Evolutionary conservation across 2,797 vertebrate species (phyloP).

Genomic region (Sciurus carolinensis): DNA sequence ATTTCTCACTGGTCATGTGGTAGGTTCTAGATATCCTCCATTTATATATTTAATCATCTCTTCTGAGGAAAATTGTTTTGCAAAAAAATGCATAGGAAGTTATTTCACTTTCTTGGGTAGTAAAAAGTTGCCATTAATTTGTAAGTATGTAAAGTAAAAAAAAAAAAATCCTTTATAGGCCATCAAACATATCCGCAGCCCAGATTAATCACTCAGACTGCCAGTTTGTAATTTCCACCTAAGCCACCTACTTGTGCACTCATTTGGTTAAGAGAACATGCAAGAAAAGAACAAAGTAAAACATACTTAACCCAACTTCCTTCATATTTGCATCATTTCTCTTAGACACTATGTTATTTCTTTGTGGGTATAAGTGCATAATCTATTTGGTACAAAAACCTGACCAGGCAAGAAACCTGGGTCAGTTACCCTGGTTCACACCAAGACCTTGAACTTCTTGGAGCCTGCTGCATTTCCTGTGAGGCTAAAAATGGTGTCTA

Average conservation of each 20-base stretch:
- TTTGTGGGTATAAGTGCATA: not conserved
- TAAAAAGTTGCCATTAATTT: not conserved
- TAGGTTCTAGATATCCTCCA: not conserved
- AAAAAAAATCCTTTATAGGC: not conserved
- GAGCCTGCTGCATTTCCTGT: slow-evolving; percentile 64
- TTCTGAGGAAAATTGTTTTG: not conserved
- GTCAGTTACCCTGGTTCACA: slow-evolving; percentile 55
- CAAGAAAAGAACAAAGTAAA: slow-evolving; percentile 58
- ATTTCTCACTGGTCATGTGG: not conserved
- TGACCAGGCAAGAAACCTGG: slow-evolving; percentile 34
- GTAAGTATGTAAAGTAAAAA: not conserved
- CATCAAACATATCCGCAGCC: slow-evolving; percentile 42
- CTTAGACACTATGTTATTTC: slow-evolving; percentile 28
- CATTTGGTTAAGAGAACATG: slow-evolving; percentile 48
- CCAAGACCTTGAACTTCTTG: slow-evolving; percentile 41
- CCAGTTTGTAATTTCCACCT: not conserved
- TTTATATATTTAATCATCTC: not conserved
- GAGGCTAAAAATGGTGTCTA: slow-evolving; percentile 60
- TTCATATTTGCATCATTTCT: slow-evolving; percentile 52
- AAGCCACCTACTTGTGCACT: slow-evolving; percentile 8
- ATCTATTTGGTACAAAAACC: slow-evolving; percentile 38
- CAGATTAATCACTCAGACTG: slow-evolving; percentile 26
- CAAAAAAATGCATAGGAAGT: not conserved
- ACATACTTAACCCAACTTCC: slow-evolving; percentile 47
- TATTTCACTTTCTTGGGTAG: not conserved